phyloP scores from a whole-genome alignment of 2,797 vertebrate species.

The Myotis findleyi region DNA sequence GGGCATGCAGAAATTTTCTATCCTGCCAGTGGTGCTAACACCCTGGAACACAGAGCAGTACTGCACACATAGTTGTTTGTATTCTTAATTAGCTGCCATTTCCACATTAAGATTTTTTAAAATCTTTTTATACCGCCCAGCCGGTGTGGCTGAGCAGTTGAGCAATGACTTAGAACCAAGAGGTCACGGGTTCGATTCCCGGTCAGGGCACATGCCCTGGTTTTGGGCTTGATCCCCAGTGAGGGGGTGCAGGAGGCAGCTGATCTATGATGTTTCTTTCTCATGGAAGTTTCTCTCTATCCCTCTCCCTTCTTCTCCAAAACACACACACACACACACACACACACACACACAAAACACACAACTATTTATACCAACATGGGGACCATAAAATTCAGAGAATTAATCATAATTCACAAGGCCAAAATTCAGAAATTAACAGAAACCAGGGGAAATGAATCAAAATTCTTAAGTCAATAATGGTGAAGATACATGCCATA shows the following conservation, averaged over 20 bases:
- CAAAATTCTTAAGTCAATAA: conserved; percentile 27
- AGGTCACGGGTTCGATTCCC: too few relatives aligned
- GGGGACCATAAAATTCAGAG: conserved; percentile 30
- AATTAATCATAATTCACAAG: background rate
- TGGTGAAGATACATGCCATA: background rate
- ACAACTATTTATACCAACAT: conserved; percentile 29
- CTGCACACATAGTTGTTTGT: conserved; percentile 30
- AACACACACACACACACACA: too few relatives aligned
- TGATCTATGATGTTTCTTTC: too few relatives aligned
- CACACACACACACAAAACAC: too few relatives aligned
- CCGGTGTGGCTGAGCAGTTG: too few relatives aligned
- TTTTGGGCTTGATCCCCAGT: too few relatives aligned
- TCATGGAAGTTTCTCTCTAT: too few relatives aligned
- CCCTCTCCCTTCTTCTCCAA: too few relatives aligned
- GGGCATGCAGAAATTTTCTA: conserved; percentile 47
- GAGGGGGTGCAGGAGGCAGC: too few relatives aligned
- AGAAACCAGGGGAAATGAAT: conserved; percentile 48
- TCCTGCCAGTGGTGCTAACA: conserved; percentile 28
- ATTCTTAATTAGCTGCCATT: conserved; percentile 57
- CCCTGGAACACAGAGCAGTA: background rate
- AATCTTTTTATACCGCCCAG: too few relatives aligned
- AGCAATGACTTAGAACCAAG: too few relatives aligned
- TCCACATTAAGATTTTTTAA: conserved; percentile 41
- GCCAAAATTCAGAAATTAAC: conserved; percentile 35
- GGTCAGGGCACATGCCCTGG: too few relatives aligned